phyloP scores from a whole-genome alignment of 2,888 invertebrate genomes.

The Troilus luridus region DNA sequence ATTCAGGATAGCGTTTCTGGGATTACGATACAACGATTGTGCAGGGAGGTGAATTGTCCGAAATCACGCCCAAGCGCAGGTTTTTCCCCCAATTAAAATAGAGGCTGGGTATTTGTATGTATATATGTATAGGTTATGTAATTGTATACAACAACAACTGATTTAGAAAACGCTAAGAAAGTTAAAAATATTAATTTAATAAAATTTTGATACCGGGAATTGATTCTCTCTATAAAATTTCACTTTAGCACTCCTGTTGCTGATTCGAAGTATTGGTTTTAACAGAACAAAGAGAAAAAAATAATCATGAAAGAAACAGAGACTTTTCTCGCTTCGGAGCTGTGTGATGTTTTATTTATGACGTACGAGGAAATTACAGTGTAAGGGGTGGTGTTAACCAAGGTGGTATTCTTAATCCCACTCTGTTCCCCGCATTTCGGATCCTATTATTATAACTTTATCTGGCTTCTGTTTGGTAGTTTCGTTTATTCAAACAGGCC shows the following conservation, averaged over 20 bases:
- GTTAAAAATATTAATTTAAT: background rate
- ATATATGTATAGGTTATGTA: too few relatives aligned
- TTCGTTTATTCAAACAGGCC: conserved; percentile 33
- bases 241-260: background rate
- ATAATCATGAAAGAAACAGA: conserved; percentile 38
- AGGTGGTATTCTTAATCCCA: conserved; percentile 40
- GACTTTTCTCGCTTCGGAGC: conserved; percentile 14
- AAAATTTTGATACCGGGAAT: background rate
- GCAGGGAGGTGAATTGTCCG: too few relatives aligned
- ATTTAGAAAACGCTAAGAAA: background rate
- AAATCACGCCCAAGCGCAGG: too few relatives aligned
- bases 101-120: too few relatives aligned
- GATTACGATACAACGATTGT: too few relatives aligned
- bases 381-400: conserved; percentile 34
- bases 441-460: conserved; percentile 44
- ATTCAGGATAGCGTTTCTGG: too few relatives aligned
- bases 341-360: conserved; percentile 44
- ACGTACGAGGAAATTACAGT: conserved; percentile 26
- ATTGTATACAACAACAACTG: too few relatives aligned
- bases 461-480: conserved; percentile 21
- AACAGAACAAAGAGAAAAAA: background rate
- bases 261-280: background rate
- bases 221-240: background rate
- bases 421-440: conserved; percentile 27
- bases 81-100: too few relatives aligned